phyloP scores from a whole-genome alignment of 2,888 invertebrate genomes.

The Amphipyra tragopoginis region DNA sequence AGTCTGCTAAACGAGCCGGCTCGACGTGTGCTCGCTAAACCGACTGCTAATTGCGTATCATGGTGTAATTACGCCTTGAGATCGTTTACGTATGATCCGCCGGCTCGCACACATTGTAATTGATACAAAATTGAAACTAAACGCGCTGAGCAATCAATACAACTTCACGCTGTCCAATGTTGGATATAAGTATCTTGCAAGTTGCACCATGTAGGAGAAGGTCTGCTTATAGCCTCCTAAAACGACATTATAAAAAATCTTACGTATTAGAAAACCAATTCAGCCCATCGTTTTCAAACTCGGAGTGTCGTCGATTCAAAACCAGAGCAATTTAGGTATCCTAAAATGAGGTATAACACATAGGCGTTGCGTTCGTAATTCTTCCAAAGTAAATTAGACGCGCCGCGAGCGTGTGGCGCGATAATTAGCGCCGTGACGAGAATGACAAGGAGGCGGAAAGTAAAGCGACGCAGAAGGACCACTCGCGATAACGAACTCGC shows the following conservation, averaged over 20 bases:
- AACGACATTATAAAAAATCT: too few relatives aligned
- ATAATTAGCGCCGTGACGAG: conserved; percentile 31
- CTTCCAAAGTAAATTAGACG: conserved; percentile 40
- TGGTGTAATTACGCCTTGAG: conserved; percentile 2
- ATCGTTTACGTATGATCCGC: neutral
- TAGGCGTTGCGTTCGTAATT: conserved; percentile 25
- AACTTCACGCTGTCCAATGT: too few relatives aligned
- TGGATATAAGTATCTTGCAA: too few relatives aligned
- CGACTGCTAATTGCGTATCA: neutral
- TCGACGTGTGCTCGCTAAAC: neutral
- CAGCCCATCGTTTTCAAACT: neutral
- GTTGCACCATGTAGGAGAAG: too few relatives aligned
- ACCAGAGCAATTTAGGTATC: conserved; percentile 23
- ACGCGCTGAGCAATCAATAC: neutral
- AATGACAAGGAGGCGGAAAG: neutral
- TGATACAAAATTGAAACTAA: neutral
- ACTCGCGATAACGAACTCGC: neutral
- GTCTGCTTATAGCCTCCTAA: too few relatives aligned
- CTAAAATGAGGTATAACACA: conserved; percentile 15
- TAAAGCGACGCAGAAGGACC: conserved; percentile 5
- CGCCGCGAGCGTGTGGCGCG: conserved; percentile 26
- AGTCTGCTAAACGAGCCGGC: neutral
- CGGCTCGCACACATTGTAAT: neutral
- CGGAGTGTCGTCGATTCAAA: neutral
- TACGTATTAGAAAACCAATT: neutral